Percentiles rank a stretch among this genome's conserved stretches.
Conservation (phyloP, 30 jellyfish, hydroid and myxozoan genomes). For the Nemopilema nomurai region DNA sequence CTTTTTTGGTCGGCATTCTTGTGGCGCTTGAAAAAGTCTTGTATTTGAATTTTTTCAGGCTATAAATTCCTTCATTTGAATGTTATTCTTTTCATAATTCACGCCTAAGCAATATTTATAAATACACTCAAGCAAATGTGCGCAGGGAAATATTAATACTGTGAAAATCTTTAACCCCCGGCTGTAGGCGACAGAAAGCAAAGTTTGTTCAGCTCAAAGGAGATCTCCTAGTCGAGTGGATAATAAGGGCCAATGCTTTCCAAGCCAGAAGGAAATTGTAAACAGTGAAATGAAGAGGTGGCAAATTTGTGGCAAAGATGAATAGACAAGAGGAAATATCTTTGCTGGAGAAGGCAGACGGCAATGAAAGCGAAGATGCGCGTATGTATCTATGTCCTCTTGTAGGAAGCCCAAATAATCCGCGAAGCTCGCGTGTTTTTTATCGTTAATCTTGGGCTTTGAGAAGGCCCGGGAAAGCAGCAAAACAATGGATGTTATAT, state of each 20-base stretch:
- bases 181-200: background rate
- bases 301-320: background rate
- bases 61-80: no score
- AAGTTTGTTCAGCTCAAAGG: background rate
- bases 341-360: background rate
- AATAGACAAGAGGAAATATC: background rate
- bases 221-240: background rate
- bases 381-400: background rate
- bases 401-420: background rate
- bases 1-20: no score
- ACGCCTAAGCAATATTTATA: background rate
- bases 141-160: background rate
- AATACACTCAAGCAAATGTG: no score
- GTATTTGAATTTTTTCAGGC: no score
- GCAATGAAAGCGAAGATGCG: background rate
- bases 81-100: background rate
- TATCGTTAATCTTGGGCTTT: background rate
- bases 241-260: background rate
- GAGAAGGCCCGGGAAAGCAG: background rate
- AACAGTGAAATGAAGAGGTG: background rate
- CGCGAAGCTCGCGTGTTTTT: background rate
- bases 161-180: background rate
- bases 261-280: background rate
- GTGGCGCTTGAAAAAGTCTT: no score
- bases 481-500: background rate